These are phyloP conservation scores for Slavum lentiscoides DNA, from an alignment of 2,888 invertebrate species.

Conservation along the genomic window DNA sequence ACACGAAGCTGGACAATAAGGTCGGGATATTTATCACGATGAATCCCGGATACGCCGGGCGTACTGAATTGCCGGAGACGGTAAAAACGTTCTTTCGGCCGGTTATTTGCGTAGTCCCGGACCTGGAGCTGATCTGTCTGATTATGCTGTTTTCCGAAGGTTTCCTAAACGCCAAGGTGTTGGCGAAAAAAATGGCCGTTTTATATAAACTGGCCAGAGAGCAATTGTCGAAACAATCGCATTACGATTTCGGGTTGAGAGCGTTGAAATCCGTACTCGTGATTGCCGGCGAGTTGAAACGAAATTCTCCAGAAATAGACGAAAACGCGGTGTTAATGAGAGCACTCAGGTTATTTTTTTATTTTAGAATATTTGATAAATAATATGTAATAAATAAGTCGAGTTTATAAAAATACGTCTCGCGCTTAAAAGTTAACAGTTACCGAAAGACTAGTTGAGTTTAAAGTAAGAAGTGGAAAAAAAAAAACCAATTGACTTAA, in stretches of 20 bases:
- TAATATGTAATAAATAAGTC: no score
- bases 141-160: slow-evolving; percentile 92
- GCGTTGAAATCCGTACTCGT: slow-evolving; percentile 88
- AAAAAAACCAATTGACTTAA: no score
- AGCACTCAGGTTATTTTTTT: slow-evolving; percentile 77
- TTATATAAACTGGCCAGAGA: slow-evolving; percentile 83
- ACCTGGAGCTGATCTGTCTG: slow-evolving; percentile 87
- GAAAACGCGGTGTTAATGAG: slow-evolving; percentile 89
- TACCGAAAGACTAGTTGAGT: no score
- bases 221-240: slow-evolving; percentile 88
- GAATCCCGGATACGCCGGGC: slow-evolving; percentile 92
- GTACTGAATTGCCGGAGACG: slow-evolving; percentile 88
- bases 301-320: slow-evolving; percentile 73
- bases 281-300: slow-evolving; percentile 85
- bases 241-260: slow-evolving; percentile 91
- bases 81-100: slow-evolving; percentile 90
- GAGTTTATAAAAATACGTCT: no score
- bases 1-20: slow-evolving; percentile 79
- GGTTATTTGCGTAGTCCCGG: slow-evolving; percentile 89
- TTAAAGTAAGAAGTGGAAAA: no score
- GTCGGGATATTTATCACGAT: slow-evolving; percentile 93
- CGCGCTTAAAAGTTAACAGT: no score
- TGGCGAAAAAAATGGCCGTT: slow-evolving; percentile 93
- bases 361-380: no score
- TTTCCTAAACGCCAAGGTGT: slow-evolving; percentile 81